Evolutionary conservation across 1,140 invertebrate species (phyloP).

Genomic region (Solenopsis invicta): DNA sequence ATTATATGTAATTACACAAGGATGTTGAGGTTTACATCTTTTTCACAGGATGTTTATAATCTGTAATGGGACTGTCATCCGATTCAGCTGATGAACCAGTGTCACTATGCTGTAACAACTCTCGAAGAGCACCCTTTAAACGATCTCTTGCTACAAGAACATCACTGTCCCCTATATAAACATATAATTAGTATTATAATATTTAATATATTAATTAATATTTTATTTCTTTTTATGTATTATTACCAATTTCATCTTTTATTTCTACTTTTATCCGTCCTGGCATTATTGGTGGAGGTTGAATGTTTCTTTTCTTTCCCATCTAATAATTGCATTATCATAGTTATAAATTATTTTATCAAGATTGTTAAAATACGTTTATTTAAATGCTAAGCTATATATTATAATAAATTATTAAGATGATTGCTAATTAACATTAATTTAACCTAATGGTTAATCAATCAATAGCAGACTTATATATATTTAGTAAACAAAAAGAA

Average conservation of each 20-base stretch:
- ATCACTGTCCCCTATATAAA: conserved; percentile 84
- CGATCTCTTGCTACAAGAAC: conserved; percentile 89
- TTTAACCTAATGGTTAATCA: neutral
- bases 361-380: neutral
- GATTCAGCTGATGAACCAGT: conserved; percentile 87
- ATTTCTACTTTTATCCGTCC: conserved; percentile 84
- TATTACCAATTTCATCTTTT: conserved; percentile 84
- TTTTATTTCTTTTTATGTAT: neutral
- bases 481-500: neutral
- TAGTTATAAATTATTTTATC: conserved; percentile 4
- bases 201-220: conserved; percentile 5
- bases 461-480: neutral
- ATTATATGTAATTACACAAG: conserved; percentile 2
- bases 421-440: neutral
- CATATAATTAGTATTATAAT: conserved; percentile 37
- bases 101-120: conserved; percentile 88
- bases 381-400: neutral
- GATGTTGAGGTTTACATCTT: conserved; percentile 80
- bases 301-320: conserved; percentile 83
- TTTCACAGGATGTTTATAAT: conserved; percentile 82
- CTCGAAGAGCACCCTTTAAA: conserved; percentile 89
- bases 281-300: conserved; percentile 68
- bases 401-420: neutral
- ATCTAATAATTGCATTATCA: conserved; percentile 73
- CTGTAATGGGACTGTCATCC: conserved; percentile 79